Evolutionary conservation across 1,140 invertebrate species (phyloP), one percentile per base, ranked within the genome.

Genomic region (Bilobella aurantiaca): DNA sequence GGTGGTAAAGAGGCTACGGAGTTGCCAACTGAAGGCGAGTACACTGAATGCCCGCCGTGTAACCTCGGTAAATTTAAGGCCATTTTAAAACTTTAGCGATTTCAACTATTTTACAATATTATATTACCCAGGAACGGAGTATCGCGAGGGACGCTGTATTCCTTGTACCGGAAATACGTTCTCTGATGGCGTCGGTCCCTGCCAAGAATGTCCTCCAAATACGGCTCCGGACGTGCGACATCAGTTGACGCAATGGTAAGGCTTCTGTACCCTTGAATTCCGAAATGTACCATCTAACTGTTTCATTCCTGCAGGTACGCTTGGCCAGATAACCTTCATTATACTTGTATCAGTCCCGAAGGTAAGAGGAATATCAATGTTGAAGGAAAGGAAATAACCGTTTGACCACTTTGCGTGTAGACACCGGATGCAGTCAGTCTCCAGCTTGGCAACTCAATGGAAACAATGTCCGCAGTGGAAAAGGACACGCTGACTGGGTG

Each of bases 171-270:
- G 5, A 29, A 67, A 67, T 37, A 69, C 64, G 66, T 74, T 74
- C 67, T 78, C 74, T 12, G 76, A 74, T 68, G 76, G 75, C 12
- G 49, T 73, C n/a, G 62, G 65, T 68, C 73, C 72, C 3, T 85
- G 84, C 74, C 58, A 74, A 57, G 58, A 69, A 1, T 85, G 84
- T 74, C 78, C 82, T 1, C 75, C 75, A 1, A 78, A 77, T 8
- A 83, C 83, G 1, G 78, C 79, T 1, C 81, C 84, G 3, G 78
- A 81, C 32, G 82, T 79, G 63, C 34, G 30, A 18, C 74, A 82
- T 21, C 76, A 78, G 60, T 79, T 80, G 71, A 76, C 75, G 25
- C 78, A 78, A 74, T 86, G 84, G 84, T 59, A 59, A 59, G 8
- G 27, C 5, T 57, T 57, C 27, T 77, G 80, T 47, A 71, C 74